These are phyloP conservation scores for Onychostoma macrolepis DNA, from an alignment of 2,113 vertebrate genomes.

Conservation along the genomic window DNA sequence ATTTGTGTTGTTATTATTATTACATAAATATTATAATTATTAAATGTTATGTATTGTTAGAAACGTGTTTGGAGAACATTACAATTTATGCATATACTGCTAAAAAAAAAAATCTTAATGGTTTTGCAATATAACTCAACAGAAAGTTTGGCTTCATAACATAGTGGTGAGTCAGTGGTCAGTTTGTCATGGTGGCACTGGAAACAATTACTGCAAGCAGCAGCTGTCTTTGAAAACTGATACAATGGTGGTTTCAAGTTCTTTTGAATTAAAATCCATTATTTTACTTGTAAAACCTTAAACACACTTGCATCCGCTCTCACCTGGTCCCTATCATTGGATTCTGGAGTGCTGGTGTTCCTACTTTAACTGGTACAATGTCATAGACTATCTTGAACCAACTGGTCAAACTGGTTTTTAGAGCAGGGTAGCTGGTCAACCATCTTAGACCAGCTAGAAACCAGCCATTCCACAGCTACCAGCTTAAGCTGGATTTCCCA, in stretches of 20 bases:
- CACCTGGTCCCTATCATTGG: not conserved
- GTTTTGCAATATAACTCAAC: not conserved
- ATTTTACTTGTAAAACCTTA: not conserved
- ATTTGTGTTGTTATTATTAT: not conserved
- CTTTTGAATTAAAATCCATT: not conserved
- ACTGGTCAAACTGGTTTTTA: not conserved
- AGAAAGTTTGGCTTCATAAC: not conserved
- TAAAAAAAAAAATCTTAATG: not conserved
- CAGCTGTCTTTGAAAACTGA: not conserved
- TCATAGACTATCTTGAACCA: not conserved
- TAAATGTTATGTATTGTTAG: not conserved
- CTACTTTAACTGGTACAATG: not conserved
- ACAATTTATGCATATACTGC: not conserved
- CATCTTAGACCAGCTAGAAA: not conserved
- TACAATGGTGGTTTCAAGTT: not conserved
- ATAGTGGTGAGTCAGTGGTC: conserved; percentile 17
- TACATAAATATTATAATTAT: not conserved
- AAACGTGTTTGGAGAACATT: not conserved
- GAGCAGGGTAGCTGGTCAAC: not conserved
- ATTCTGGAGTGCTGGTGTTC: not conserved
- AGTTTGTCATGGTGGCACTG: not conserved
- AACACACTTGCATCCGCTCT: not conserved
- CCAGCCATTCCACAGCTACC: not conserved
- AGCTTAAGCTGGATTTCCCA: conserved; percentile 2
- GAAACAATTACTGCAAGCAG: not conserved